phyloP scores from a whole-genome alignment of 2,797 vertebrate species.

The Pteropus rufus region DNA sequence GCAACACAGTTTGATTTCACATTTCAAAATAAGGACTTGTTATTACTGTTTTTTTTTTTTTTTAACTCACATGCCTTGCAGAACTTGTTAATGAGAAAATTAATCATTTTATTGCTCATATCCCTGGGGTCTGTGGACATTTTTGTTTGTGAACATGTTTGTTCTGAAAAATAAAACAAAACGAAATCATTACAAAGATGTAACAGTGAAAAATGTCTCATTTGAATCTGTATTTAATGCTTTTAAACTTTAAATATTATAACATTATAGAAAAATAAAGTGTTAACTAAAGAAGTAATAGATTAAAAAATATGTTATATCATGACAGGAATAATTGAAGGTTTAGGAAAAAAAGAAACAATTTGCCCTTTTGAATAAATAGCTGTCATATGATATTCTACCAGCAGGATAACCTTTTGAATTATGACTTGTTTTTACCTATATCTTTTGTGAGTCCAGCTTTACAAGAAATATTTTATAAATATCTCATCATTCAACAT shows the following conservation, averaged over 20 bases:
- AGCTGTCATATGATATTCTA: not conserved
- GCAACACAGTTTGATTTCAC: not conserved
- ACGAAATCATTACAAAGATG: not conserved
- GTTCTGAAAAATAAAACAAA: conserved; percentile 21
- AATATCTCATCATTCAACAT: not conserved
- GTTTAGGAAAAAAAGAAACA: not conserved
- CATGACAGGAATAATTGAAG: not conserved
- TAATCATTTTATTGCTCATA: conserved; percentile 53
- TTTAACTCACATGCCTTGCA: not conserved
- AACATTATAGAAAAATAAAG: not conserved
- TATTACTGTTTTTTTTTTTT: conserved; percentile 65
- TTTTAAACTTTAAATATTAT: not conserved
- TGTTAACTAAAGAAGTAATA: not conserved
- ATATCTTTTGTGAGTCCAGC: not conserved
- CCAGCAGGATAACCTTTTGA: not conserved
- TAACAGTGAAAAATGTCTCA: not conserved
- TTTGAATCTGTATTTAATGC: conserved; percentile 16
- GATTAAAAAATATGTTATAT: not conserved
- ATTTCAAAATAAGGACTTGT: conserved; percentile 35
- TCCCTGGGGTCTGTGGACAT: not conserved
- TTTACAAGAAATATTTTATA: not conserved
- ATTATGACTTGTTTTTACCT: not conserved
- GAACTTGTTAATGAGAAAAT: conserved; percentile 56
- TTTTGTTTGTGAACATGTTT: not conserved
- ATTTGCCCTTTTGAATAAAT: not conserved